Conservation (phyloP, 1,140 invertebrate species). For the Diorhabda elongata region DNA sequence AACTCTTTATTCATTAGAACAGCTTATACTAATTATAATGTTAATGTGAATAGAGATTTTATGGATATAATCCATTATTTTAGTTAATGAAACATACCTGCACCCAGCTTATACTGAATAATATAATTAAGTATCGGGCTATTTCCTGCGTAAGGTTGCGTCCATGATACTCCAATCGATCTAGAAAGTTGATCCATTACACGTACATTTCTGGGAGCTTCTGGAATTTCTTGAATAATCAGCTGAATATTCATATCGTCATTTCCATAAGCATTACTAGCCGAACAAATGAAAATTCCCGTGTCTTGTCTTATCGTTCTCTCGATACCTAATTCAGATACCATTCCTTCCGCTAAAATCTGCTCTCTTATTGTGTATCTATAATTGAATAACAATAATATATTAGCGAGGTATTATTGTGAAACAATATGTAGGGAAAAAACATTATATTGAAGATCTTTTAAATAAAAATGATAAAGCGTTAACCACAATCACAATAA, state of each 20-base stretch:
- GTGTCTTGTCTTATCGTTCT: slow-evolving; percentile 84
- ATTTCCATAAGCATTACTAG: slow-evolving; percentile 83
- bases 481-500: too few relatives aligned
- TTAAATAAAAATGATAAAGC: too few relatives aligned
- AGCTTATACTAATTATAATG: too few relatives aligned
- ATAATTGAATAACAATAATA: background rate
- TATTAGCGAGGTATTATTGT: too few relatives aligned
- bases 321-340: slow-evolving; percentile 74
- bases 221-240: slow-evolving; percentile 86
- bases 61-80: too few relatives aligned
- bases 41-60: too few relatives aligned
- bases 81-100: slow-evolving; percentile 54
- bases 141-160: slow-evolving; percentile 80
- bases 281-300: slow-evolving; percentile 81
- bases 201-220: slow-evolving; percentile 78
- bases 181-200: slow-evolving; percentile 78
- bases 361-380: slow-evolving; percentile 68
- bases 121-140: slow-evolving; percentile 83
- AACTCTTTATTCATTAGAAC: too few relatives aligned
- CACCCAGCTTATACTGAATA: slow-evolving; percentile 78
- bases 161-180: slow-evolving; percentile 79
- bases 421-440: too few relatives aligned
- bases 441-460: too few relatives aligned
- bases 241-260: slow-evolving; percentile 89
- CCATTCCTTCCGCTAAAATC: slow-evolving; percentile 72